Conservation (phyloP, 2,888 invertebrate species). For the Chorisops tibialis region DNA sequence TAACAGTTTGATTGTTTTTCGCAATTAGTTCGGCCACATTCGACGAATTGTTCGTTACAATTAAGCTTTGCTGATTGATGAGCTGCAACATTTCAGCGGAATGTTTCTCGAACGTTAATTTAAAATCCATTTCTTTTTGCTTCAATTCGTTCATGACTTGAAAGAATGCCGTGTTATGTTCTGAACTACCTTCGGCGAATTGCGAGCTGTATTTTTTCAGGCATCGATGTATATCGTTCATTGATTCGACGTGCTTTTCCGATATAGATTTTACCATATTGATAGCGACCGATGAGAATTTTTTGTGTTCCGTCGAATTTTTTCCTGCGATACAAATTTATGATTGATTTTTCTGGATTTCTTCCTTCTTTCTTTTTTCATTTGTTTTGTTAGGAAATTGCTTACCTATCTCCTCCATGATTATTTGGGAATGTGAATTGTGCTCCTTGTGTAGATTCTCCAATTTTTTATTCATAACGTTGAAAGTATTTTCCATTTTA, state of each 20-base stretch:
- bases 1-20: constrained; percentile 32
- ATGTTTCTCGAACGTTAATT: constrained; percentile 1
- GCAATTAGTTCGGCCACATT: not conserved
- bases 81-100: constrained; percentile 3
- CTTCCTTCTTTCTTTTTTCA: too few relatives aligned
- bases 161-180: not conserved
- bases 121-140: not conserved
- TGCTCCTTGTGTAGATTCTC: constrained; percentile 42
- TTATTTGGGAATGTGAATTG: constrained; percentile 38
- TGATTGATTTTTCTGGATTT: too few relatives aligned
- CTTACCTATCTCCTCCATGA: constrained; percentile 42
- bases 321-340: not conserved
- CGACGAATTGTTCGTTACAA: not conserved
- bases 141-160: not conserved
- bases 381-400: not conserved
- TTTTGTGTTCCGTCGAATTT: constrained; percentile 35
- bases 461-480: constrained; percentile 42
- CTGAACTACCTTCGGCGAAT: not conserved
- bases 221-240: not conserved
- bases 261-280: constrained; percentile 36
- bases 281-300: constrained; percentile 39
- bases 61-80: constrained; percentile 1
- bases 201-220: constrained; percentile 3
- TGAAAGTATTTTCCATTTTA: constrained; percentile 45
- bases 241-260: not conserved